phyloP scores from a whole-genome alignment of 2,797 vertebrate species.

The Sebastes matsubarae region DNA sequence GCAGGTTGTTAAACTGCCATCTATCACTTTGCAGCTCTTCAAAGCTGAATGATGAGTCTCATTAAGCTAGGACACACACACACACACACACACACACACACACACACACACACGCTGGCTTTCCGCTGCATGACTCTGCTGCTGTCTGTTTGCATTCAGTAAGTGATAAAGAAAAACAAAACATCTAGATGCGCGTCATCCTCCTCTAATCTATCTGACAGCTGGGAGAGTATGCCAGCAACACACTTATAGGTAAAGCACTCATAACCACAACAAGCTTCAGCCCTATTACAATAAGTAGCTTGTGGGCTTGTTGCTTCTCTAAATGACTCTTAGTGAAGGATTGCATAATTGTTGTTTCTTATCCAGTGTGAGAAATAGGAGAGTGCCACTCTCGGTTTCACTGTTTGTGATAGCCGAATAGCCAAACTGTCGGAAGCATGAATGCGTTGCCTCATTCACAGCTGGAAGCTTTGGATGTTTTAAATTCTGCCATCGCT shows the following conservation, averaged over 20 bases:
- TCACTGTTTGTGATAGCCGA: not conserved
- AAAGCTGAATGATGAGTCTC: constrained; percentile 49
- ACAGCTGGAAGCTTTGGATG: constrained; percentile 17
- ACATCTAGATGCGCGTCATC: constrained; percentile 2
- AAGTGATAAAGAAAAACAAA: constrained; percentile 39
- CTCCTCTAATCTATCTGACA: constrained; percentile 32
- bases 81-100: constrained; percentile 26
- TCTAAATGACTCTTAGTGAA: not conserved
- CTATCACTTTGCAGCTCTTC: constrained; percentile 32
- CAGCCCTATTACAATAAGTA: constrained; percentile 38
- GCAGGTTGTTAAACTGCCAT: constrained; percentile 46
- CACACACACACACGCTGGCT: not conserved
- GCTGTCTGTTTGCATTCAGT: constrained; percentile 9
- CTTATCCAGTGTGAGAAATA: constrained; percentile 28
- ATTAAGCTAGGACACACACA: constrained; percentile 30
- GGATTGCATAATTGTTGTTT: constrained; percentile 40
- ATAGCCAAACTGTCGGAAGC: not conserved
- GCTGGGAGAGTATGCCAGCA: constrained; percentile 36
- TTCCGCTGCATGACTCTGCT: constrained; percentile 12
- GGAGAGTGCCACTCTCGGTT: constrained; percentile 18
- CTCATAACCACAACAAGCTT: constrained; percentile 31
- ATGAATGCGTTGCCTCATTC: constrained; percentile 5
- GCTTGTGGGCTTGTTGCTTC: constrained; percentile 18
- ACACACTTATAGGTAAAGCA: constrained; percentile 41
- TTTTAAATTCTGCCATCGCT: constrained; percentile 19